Evolutionary conservation across 2,113 vertebrate species (phyloP).

Genomic region (Turnix velox): DNA sequence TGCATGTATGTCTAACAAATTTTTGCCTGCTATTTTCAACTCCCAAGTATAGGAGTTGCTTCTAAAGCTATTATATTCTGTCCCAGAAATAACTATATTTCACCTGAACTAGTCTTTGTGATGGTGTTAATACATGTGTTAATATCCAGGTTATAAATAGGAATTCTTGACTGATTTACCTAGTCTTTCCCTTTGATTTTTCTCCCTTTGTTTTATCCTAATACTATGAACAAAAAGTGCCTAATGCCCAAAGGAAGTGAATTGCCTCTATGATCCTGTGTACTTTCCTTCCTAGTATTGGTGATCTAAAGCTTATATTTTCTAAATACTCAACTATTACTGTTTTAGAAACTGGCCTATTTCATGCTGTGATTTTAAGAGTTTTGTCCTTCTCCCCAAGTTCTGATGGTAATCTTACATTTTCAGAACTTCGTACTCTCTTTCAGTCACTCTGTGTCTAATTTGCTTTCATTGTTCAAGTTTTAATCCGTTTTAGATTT

Average conservation of each 20-base stretch:
- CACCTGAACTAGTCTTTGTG: not conserved
- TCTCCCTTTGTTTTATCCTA: not conserved
- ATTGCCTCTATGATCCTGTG: not conserved
- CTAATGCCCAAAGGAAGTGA: not conserved
- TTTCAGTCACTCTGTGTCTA: not conserved
- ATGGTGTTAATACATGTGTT: not conserved
- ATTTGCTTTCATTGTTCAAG: not conserved
- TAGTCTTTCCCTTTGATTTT: not conserved
- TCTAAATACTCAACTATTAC: not conserved
- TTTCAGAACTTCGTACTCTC: not conserved
- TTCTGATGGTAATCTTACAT: not conserved
- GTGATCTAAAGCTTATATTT: not conserved
- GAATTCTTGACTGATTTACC: not conserved
- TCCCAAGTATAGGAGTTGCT: not conserved
- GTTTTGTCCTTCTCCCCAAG: not conserved
- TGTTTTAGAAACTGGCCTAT: not conserved
- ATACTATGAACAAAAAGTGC: not conserved
- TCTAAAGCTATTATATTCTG: not conserved
- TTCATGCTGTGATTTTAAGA: not conserved
- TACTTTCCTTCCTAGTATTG: not conserved
- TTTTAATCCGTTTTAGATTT: not conserved
- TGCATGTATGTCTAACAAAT: not conserved
- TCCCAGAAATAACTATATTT: not conserved
- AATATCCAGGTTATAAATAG: not conserved
- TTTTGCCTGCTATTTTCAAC: not conserved